Percentiles rank a stretch among this genome's conserved stretches.
These are phyloP conservation scores for Eulemur albifrons DNA, from an alignment of 2,797 vertebrate species.

Conservation along the genomic window DNA sequence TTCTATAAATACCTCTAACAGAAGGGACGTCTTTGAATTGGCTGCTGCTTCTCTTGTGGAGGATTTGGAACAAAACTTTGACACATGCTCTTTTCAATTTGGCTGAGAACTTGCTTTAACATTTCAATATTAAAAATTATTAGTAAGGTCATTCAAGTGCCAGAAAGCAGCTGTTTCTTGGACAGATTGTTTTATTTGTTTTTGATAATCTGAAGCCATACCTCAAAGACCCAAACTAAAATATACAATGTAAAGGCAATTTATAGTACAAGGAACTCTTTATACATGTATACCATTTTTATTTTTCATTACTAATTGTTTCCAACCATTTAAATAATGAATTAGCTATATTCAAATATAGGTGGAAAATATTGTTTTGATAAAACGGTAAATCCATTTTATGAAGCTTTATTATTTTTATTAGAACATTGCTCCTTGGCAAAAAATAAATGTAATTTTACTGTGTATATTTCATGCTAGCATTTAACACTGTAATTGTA, in stretches of 20 bases:
- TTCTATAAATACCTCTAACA: slow-evolving; percentile 33
- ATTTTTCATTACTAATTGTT: slow-evolving; percentile 3
- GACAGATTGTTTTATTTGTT: neutral
- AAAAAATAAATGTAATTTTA: neutral
- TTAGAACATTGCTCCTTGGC: neutral
- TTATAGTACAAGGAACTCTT: neutral
- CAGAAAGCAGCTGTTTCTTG: neutral
- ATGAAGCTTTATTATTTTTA: slow-evolving; percentile 27
- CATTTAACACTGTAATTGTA: neutral
- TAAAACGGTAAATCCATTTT: slow-evolving; percentile 18
- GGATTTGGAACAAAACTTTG: slow-evolving; percentile 62
- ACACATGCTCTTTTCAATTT: slow-evolving; percentile 50
- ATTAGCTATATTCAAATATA: neutral
- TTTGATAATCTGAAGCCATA: neutral
- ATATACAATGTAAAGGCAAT: neutral
- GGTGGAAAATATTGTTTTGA: slow-evolving; percentile 12
- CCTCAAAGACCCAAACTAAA: neutral
- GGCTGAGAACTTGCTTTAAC: slow-evolving; percentile 23
- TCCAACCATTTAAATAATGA: neutral
- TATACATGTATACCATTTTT: neutral
- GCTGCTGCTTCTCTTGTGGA: neutral
- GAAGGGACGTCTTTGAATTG: slow-evolving; percentile 49
- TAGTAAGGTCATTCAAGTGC: slow-evolving; percentile 35
- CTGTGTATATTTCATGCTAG: neutral
- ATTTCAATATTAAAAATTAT: slow-evolving; percentile 47